Conservation (phyloP, 2,888 invertebrate species). For the Drosophila stalkeri region DNA sequence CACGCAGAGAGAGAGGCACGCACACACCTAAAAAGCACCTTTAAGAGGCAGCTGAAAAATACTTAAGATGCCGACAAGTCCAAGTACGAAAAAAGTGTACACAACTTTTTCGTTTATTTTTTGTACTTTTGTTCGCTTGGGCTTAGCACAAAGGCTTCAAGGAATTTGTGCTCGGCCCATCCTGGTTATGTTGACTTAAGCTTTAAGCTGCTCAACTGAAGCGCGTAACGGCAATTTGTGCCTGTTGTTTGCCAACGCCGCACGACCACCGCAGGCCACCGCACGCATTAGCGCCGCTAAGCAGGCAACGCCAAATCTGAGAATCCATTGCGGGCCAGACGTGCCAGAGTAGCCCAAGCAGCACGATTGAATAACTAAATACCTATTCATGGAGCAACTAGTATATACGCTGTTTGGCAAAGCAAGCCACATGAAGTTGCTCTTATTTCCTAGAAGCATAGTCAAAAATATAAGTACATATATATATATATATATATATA, state of each 20-base stretch:
- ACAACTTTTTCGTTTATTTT: constrained; percentile 43
- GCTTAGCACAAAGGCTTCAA: constrained; percentile 60
- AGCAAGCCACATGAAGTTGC: not conserved
- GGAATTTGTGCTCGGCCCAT: constrained; percentile 48
- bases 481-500: no score
- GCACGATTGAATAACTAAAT: constrained; percentile 25
- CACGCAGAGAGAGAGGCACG: not conserved
- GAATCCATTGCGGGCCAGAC: constrained; percentile 29
- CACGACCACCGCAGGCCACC: constrained; percentile 34
- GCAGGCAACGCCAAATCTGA: constrained; percentile 49
- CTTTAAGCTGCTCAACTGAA: constrained; percentile 80
- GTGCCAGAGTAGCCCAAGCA: not conserved
- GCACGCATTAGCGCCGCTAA: constrained; percentile 61
- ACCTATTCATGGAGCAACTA: constrained; percentile 33
- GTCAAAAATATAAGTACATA: no score
- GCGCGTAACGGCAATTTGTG: constrained; percentile 78
- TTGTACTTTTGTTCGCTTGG: constrained; percentile 13
- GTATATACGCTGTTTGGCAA: not conserved
- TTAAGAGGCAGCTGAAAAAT: constrained; percentile 67
- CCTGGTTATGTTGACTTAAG: constrained; percentile 71
- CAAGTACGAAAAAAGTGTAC: constrained; percentile 50
- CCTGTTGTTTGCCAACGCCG: constrained; percentile 57
- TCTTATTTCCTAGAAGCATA: no score
- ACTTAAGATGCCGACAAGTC: constrained; percentile 65
- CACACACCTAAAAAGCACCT: constrained; percentile 37